phyloP scores from a whole-genome alignment of 2,888 invertebrate species.

The Andrena hattorfiana region DNA sequence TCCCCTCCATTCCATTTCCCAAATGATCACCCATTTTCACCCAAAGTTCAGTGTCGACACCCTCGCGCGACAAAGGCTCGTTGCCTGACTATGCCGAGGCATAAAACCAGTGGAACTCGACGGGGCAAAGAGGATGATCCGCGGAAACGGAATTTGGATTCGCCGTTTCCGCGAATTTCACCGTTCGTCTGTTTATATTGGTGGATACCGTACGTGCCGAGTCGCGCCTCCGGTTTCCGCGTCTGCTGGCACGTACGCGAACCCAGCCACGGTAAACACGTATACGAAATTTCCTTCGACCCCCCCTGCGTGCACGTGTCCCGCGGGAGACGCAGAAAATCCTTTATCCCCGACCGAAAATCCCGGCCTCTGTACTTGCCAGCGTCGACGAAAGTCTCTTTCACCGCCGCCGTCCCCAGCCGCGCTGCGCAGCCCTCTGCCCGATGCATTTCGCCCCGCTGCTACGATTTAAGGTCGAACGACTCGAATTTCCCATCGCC shows the following conservation, averaged over 20 bases:
- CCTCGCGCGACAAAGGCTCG: not conserved
- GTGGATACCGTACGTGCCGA: conserved; percentile 52
- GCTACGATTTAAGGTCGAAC: conserved; percentile 26
- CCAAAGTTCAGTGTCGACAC: conserved; percentile 2
- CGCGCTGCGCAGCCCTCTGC: not conserved
- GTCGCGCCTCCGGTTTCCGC: conserved; percentile 11
- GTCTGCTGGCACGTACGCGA: conserved; percentile 60
- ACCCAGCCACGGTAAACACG: conserved; percentile 67
- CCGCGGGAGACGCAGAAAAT: conserved; percentile 51
- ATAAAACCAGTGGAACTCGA: not conserved
- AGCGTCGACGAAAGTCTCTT: conserved; percentile 42
- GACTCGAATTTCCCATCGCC: conserved; percentile 8
- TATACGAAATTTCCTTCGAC: conserved; percentile 68
- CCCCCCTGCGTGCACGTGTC: conserved; percentile 45
- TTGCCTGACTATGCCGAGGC: not conserved
- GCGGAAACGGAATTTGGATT: conserved; percentile 49
- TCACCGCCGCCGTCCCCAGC: conserved; percentile 13
- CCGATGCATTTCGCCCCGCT: conserved; percentile 12
- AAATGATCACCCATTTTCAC: not conserved
- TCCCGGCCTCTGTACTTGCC: conserved; percentile 34
- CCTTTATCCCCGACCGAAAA: conserved; percentile 56
- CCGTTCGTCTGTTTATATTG: conserved; percentile 44
- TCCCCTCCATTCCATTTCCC: not conserved
- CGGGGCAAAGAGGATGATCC: conserved; percentile 6
- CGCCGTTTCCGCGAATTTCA: conserved; percentile 50